phyloP scores from a whole-genome alignment of 2,797 vertebrate species.

The Synaphobranchus kaupii region DNA sequence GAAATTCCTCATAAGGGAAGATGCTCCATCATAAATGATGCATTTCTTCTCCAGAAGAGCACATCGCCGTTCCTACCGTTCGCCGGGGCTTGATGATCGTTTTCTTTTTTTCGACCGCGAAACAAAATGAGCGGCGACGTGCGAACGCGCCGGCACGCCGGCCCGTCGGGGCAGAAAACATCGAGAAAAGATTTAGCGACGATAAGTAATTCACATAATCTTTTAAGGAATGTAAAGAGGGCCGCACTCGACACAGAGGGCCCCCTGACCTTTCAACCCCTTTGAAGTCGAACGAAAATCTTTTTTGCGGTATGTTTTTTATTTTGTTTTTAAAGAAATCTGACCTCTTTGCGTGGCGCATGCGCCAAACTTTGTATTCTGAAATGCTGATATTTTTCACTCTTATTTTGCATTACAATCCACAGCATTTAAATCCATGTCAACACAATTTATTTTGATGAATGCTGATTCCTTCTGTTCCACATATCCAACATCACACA shows the following conservation, averaged over 20 bases:
- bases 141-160: neutral
- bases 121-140: neutral
- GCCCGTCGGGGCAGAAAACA: neutral
- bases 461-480: neutral
- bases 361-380: neutral
- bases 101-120: neutral
- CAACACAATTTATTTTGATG: neutral
- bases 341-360: neutral
- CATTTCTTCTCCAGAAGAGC: neutral
- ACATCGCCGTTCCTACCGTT: neutral
- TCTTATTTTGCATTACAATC: neutral
- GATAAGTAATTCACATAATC: neutral
- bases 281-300: neutral
- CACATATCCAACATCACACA: neutral
- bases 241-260: neutral
- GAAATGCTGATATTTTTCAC: neutral
- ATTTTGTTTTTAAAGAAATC: neutral
- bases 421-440: neutral
- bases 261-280: neutral
- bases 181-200: neutral
- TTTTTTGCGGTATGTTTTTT: neutral
- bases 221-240: slow-evolving; percentile 3
- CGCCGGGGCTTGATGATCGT: neutral
- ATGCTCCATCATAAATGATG: neutral
- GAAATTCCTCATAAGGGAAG: neutral